Evolutionary conservation across 2,797 vertebrate genomes (phyloP), one percentile per base, ranked within the genome.

Genomic region (Eulemur albifrons): DNA sequence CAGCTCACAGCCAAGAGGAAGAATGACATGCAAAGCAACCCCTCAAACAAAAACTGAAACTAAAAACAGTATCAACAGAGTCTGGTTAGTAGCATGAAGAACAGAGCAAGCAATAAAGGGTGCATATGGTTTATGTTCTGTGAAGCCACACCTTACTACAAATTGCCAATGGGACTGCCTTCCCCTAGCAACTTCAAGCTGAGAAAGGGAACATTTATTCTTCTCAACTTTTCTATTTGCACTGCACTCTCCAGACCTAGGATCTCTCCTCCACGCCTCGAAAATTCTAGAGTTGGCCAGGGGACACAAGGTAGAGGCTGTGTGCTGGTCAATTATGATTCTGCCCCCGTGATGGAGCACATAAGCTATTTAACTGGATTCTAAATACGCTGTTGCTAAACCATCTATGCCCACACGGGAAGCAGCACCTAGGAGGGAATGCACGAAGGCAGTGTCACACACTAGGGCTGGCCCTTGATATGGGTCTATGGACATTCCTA

Each of bases 21-120:
- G 98, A 95, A 97, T 73, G 97, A 97, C 98, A 99, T 99, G 99
- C 99, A 98, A 98, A 98, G 99, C 98, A 97, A 98, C 97, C 98
- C 98, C 95, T 52, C 83, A 61, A 69, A 82, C 63, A 82, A 97
- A 93, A 97, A 96, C 89, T 40, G 98, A 98, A 98, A 97, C 99
- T 43, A 97, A 99, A 98, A 99, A 98, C 96, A 98, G 93, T 70
- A 90, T 54, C 91, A 43, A 52, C 85, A 98, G 97, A 97, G 97
- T 97, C 97, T 97, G 98, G 98, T 99, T 98, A 99, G 99, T 98
- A 98, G 98, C 97, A 98, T 97, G 98, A 98, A 98, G 97, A 97
- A 98, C 88, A 99, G 98, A 98, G 97, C 98, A 98, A 98, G 98
- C 97, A 90, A 96, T 95, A 97, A 94, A 96, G 88, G 97, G 96